Conservation (phyloP, 2,113 vertebrate species). For the Ceyx margarethae region DNA sequence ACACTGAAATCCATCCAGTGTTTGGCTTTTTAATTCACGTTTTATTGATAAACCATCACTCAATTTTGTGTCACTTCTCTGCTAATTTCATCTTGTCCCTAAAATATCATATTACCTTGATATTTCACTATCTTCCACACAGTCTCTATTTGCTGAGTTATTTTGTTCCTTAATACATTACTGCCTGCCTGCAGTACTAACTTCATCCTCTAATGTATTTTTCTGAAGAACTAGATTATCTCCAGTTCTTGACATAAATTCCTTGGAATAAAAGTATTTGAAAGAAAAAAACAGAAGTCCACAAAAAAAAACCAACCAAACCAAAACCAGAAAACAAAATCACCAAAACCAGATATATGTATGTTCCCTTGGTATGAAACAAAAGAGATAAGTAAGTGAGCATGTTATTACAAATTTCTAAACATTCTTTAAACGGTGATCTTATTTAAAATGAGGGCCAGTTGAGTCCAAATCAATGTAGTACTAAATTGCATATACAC, state of each 20-base stretch:
- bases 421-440: background rate
- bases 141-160: background rate
- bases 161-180: background rate
- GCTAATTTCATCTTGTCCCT: background rate
- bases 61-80: background rate
- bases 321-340: background rate
- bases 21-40: background rate
- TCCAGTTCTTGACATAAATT: background rate
- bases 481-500: background rate
- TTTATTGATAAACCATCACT: background rate
- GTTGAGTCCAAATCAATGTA: background rate
- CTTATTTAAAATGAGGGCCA: background rate
- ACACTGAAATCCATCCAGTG: background rate
- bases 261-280: background rate
- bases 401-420: background rate
- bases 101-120: background rate
- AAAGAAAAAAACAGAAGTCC: background rate
- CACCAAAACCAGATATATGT: background rate
- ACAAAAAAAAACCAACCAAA: background rate
- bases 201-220: background rate
- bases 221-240: background rate
- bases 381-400: background rate
- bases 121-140: background rate
- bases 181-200: background rate
- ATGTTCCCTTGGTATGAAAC: background rate